A percentile compares a stretch with the other conserved stretches of the same genome.
phyloP scores from a whole-genome alignment of 1,140 invertebrate genomes.

The Sarcophaga peregrina region DNA sequence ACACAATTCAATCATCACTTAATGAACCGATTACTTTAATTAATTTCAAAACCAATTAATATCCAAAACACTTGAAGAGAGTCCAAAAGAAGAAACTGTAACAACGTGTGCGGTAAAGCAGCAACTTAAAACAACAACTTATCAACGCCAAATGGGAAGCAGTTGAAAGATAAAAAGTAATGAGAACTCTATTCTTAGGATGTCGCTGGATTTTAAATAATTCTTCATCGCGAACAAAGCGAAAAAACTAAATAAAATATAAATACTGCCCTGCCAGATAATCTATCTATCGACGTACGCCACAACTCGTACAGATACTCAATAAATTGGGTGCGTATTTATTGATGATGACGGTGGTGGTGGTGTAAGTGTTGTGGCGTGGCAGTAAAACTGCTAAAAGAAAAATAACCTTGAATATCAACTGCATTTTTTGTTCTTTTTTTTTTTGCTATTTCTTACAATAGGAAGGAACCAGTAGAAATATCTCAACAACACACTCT shows the following conservation, averaged over 20 bases:
- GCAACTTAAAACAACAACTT: background rate
- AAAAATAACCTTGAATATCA: conserved; percentile 40
- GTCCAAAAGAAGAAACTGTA: background rate
- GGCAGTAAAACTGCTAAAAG: background rate
- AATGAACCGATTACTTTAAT: conserved; percentile 10
- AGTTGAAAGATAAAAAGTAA: conserved; percentile 27
- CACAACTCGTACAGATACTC: background rate
- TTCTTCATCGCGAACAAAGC: background rate
- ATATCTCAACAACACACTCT: conserved; percentile 11
- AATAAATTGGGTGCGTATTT: conserved; percentile 33
- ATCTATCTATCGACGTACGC: background rate
- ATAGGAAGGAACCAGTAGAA: conserved; percentile 28
- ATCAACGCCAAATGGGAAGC: background rate
- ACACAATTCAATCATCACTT: no score
- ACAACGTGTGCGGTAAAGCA: conserved; percentile 39
- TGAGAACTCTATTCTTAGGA: conserved; percentile 29
- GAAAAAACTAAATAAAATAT: background rate
- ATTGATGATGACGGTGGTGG: conserved; percentile 8
- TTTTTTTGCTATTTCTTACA: background rate
- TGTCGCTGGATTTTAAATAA: conserved; percentile 22
- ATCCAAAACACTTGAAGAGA: background rate
- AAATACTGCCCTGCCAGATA: background rate
- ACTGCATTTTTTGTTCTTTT: conserved; percentile 22
- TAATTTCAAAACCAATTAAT: conserved; percentile 1
- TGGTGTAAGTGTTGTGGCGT: background rate